Base-by-base conservation (phyloP, 2,888 invertebrate genomes). In the Cosmopolites sordidus region DNA sequence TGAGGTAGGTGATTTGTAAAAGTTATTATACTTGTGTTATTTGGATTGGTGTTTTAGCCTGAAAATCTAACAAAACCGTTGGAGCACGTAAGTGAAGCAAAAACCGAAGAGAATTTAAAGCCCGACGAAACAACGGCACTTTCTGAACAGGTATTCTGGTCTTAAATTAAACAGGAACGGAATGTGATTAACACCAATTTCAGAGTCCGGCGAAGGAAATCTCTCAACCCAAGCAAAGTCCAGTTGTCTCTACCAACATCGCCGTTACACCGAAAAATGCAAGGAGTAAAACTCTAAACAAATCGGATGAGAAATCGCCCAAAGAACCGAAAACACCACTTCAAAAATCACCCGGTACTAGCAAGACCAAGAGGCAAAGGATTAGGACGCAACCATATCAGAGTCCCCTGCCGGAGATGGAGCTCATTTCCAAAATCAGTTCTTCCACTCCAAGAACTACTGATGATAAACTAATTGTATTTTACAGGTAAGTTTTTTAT, bases 381-480 rank as follows among this genome's bases (percentile, higher is more conserved):
- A 79, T 80, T 16, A 82, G 83, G 75, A 87, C 87, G 14, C 89
- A 89, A 68, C 82, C 86, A 9, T 92, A 89, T 74, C 91, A 92
- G 71, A 87, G 88, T 58, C 90, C 90, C 0, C 75, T 89, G 29
- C 87, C 89, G 0, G 89, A 90, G 72, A 75, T 89, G 49, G 83
- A 86, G 57, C 82, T 86, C 71, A 83, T 89, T 15, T 85, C 89
- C 2, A 89, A 89, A 70, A 15, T 87, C 43, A 82, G 83, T 0
- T 78, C 80, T 16, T 16, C 80, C 1, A 80, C 81, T 0, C 79
- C 82, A 63, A 77, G 81, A 70, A 63, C 68, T 50, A 78, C 78
- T 40, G 90, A 90, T 64, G 90, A 91, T 61, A 89, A 88, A 68
- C 82, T 92, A 38, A 87, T 89, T 64, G 86, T 92, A 1, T 92